Conservation (phyloP, 2,888 invertebrate genomes). For the Thymelicus acteon region DNA sequence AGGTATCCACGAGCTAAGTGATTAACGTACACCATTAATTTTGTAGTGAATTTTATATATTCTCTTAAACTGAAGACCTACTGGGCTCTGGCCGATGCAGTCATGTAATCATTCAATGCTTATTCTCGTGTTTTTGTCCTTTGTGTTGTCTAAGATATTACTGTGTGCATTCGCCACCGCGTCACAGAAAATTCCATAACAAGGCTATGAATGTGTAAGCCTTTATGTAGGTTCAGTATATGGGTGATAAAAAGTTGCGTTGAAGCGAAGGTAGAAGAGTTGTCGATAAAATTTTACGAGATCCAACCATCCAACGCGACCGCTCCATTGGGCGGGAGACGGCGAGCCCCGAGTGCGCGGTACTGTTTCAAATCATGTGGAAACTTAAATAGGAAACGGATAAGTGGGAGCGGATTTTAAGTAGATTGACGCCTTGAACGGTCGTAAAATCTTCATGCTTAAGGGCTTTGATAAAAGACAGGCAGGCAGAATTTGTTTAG, state of each 20-base stretch:
- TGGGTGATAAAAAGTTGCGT: slow-evolving; percentile 11
- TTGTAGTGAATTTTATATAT: no score
- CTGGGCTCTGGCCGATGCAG: no score
- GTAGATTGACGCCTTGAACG: neutral
- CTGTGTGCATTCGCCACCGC: neutral
- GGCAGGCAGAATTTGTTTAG: neutral
- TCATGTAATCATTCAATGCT: no score
- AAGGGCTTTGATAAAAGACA: neutral
- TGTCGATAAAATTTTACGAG: slow-evolving; percentile 28
- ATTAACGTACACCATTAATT: no score
- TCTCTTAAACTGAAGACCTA: no score
- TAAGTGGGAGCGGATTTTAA: slow-evolving; percentile 16
- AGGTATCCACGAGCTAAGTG: no score
- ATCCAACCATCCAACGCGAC: slow-evolving; percentile 8
- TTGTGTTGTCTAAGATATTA: neutral
- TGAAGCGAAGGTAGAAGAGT: slow-evolving; percentile 5
- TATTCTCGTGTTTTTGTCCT: no score
- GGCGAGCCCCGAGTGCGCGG: neutral
- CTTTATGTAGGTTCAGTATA: neutral
- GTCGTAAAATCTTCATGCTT: neutral
- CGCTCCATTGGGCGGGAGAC: slow-evolving; percentile 19
- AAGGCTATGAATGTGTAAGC: neutral
- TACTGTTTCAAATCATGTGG: slow-evolving; percentile 28
- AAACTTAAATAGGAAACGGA: slow-evolving; percentile 28
- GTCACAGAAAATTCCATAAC: neutral